Percentiles rank a stretch among this genome's conserved stretches.
phyloP scores from a whole-genome alignment of 2,888 invertebrate species.

The Noctuana brunneofusca region DNA sequence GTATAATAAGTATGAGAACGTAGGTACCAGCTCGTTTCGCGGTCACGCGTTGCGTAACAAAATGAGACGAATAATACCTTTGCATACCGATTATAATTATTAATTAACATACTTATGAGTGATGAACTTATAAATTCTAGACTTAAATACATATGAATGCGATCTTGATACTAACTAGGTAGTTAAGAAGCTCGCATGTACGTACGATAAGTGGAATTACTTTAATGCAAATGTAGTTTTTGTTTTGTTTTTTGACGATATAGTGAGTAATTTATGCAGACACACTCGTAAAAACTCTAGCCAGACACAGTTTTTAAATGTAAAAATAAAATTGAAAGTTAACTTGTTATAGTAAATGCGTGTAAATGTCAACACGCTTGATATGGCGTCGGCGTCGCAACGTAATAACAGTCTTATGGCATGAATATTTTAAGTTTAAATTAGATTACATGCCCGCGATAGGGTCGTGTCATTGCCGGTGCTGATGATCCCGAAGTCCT shows the following conservation, averaged over 20 bases:
- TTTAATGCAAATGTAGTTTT: constrained; percentile 16
- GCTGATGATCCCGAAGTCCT: constrained; percentile 58
- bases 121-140: neutral
- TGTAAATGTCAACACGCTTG: constrained; percentile 30
- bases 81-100: constrained; percentile 23
- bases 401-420: constrained; percentile 36
- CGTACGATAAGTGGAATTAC: neutral
- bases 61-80: constrained; percentile 71
- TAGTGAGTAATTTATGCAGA: constrained; percentile 11
- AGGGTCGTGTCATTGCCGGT: constrained; percentile 60
- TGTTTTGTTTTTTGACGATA: constrained; percentile 14
- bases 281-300: constrained; percentile 16
- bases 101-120: constrained; percentile 14
- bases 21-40: constrained; percentile 72
- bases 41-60: constrained; percentile 77
- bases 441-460: constrained; percentile 44
- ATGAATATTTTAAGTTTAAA: constrained; percentile 36
- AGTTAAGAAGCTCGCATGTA: neutral
- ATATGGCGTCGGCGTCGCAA: constrained; percentile 33
- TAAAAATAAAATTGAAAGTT: constrained; percentile 34
- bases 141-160: neutral
- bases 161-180: neutral
- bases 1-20: constrained; percentile 81
- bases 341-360: constrained; percentile 22
- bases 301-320: constrained; percentile 27